phyloP scores from a whole-genome alignment of 1,140 invertebrate species.

The Procambarus virginalis region DNA sequence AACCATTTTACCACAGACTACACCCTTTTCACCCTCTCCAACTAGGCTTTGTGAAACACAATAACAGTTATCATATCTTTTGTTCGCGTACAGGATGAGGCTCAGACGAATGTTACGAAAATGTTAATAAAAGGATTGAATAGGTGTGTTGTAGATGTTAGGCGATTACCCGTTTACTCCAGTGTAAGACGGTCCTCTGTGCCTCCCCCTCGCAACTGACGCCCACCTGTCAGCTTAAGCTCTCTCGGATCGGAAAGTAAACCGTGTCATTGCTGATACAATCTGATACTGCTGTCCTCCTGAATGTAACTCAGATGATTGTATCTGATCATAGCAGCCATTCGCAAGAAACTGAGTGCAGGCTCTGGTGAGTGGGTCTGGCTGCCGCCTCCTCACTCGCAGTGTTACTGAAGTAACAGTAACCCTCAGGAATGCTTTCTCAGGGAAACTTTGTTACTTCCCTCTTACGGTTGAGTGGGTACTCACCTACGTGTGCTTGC shows the following conservation, averaged over 20 bases:
- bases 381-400: too few relatives aligned
- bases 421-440: too few relatives aligned
- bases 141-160: not conserved
- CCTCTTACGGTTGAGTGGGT: too few relatives aligned
- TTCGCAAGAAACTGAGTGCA: constrained; percentile 29
- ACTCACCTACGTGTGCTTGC: too few relatives aligned
- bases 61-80: not conserved
- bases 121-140: constrained; percentile 21
- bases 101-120: constrained; percentile 7
- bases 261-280: constrained; percentile 47
- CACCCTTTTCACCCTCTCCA: too few relatives aligned
- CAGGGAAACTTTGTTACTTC: too few relatives aligned
- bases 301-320: constrained; percentile 54
- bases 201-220: not conserved
- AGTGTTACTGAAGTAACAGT: too few relatives aligned
- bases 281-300: constrained; percentile 35
- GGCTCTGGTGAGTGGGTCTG: not conserved
- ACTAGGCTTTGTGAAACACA: not conserved
- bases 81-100: constrained; percentile 29
- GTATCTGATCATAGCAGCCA: constrained; percentile 34
- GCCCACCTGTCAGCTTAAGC: constrained; percentile 41
- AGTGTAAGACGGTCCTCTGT: too few relatives aligned
- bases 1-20: too few relatives aligned
- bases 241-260: constrained; percentile 44
- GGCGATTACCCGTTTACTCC: too few relatives aligned